Percentiles rank a stretch among this genome's conserved stretches.
Evolutionary conservation across 2,113 vertebrate species (phyloP).

Genomic region (Scolopax mira): DNA sequence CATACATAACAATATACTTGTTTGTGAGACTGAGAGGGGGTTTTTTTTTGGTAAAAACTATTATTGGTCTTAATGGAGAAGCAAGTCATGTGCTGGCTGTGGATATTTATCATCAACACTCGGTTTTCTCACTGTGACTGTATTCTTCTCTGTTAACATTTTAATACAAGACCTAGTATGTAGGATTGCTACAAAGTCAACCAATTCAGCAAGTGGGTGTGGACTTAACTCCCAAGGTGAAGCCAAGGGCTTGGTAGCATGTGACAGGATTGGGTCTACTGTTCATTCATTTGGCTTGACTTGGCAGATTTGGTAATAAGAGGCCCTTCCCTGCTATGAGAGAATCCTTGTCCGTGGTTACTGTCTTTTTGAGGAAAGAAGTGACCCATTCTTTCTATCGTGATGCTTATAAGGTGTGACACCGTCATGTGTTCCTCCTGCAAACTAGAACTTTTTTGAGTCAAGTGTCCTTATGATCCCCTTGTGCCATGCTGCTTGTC

Average conservation of each 20-base stretch:
- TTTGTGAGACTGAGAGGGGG: background rate
- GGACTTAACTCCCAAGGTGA: background rate
- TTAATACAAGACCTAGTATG: background rate
- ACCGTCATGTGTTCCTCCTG: no score
- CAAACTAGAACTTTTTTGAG: no score
- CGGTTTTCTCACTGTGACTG: background rate
- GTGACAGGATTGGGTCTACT: background rate
- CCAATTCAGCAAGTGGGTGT: background rate
- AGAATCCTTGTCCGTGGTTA: background rate
- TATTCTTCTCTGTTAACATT: background rate
- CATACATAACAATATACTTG: no score
- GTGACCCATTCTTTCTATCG: background rate
- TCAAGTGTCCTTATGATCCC: background rate
- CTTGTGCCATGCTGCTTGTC: accelerated
- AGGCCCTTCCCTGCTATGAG: background rate
- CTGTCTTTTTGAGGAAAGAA: background rate
- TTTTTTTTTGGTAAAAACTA: background rate
- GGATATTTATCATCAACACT: background rate
- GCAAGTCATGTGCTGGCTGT: background rate
- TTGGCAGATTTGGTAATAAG: background rate
- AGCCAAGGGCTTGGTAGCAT: background rate
- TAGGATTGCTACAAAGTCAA: background rate
- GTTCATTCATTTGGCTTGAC: background rate
- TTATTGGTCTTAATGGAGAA: background rate
- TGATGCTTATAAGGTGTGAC: accelerated